Base-by-base conservation (phyloP, 2,888 invertebrate genomes). In the Tanytarsus gracilentus region DNA sequence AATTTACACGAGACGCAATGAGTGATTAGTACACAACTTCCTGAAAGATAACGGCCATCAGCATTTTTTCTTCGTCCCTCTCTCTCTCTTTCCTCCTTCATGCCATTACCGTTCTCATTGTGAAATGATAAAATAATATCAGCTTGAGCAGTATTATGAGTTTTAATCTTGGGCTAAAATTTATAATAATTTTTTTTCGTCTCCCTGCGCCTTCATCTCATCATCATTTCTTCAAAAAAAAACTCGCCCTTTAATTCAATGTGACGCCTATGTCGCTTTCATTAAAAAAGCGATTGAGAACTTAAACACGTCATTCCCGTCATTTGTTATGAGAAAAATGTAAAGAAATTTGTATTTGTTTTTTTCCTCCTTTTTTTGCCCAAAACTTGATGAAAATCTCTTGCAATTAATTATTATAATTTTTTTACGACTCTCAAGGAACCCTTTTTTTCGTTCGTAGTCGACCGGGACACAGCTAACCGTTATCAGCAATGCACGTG, bases 11-110 rank as follows among this genome's bases (percentile, higher is more conserved):
- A n/a, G n/a, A 44, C 23, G 23, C 44, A 44, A 23, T 44, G 44
- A 44, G 44, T 44, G 44, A 56, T 56, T 56, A 40, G 58, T 58
- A 30, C n/a, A 58, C 58, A 58, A 58, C 58, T 58, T 58, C 58
- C 58, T 58, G 58, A 44, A 29, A 56, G 58, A 58, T 58, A 58
- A 58, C 23, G 14, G 25, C 44, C 44, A 44, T 33, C 49, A 49
- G 26, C 25, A 49, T 9, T 26, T 16, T 25, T 11, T n/a, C n/a
- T n/a, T n/a, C n/a, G n/a, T n/a, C n/a, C n/a, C n/a, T n/a, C n/a
- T n/a, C n/a, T 49, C 9, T 18, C 40, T 8, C 40, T n/a, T 26
- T 49, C 49, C 16, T 39, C 25, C 26, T 40, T 56, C 40, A 25
- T 36, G 16, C 25, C 40, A 23, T 9, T 36, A 56, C 55, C 55